Conservation (phyloP, 2,888 invertebrate species). For the Brachynemurus nebulosus region DNA sequence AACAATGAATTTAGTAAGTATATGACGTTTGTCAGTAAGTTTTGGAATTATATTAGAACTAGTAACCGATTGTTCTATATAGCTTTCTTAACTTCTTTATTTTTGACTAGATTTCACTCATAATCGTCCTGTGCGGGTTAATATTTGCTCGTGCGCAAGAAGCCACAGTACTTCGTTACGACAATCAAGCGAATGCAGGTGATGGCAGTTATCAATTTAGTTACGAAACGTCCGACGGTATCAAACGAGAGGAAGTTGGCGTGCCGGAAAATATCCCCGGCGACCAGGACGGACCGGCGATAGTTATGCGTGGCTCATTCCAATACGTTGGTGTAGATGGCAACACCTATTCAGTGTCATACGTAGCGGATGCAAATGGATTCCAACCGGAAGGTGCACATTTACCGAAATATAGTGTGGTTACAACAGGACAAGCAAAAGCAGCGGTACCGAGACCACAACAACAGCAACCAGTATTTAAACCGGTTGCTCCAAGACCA, state of each 20-base stretch:
- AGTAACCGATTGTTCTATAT: no score
- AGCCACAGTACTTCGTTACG: background rate
- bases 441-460: no score
- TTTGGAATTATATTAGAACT: no score
- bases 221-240: constrained; percentile 24
- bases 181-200: background rate
- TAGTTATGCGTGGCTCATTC: constrained; percentile 33
- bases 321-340: constrained; percentile 35
- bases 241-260: constrained; percentile 20
- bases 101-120: no score
- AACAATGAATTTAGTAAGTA: no score
- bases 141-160: background rate
- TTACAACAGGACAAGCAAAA: no score
- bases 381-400: constrained; percentile 31
- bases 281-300: constrained; percentile 31
- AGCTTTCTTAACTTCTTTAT: background rate
- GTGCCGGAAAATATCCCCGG: no score
- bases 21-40: no score
- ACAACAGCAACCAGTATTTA: no score
- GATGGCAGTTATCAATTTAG: no score
- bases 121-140: no score
- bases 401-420: background rate
- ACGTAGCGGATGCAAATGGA: constrained; percentile 42
- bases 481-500: no score
- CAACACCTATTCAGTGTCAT: constrained; percentile 32